These are phyloP conservation scores for Rotaria socialis DNA, from an alignment of 2,888 invertebrate genomes.

Conservation along the genomic window DNA sequence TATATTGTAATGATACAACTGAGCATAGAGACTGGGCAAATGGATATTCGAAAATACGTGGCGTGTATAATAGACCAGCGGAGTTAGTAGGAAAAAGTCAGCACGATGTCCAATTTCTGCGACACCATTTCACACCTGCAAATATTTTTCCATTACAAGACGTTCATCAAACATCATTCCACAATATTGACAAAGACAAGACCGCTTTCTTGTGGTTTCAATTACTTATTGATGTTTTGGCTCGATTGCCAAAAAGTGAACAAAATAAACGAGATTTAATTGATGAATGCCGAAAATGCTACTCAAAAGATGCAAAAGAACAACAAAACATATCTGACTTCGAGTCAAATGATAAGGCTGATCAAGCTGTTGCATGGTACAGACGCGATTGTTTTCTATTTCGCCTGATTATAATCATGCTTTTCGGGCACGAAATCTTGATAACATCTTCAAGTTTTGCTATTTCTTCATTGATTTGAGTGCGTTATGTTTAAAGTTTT, in stretches of 20 bases:
- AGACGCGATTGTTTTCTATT: neutral
- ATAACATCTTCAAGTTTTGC: neutral
- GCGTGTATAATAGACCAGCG: too few relatives aligned
- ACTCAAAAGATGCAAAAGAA: neutral
- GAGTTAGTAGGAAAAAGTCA: neutral
- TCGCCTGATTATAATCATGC: neutral
- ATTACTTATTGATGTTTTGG: neutral
- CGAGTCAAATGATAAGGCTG: too few relatives aligned
- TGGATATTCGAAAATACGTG: too few relatives aligned
- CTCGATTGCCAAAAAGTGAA: neutral
- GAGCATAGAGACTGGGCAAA: too few relatives aligned
- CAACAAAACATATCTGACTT: neutral
- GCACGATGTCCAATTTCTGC: neutral
- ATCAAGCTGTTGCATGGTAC: neutral
- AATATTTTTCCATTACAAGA: neutral
- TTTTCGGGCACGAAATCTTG: neutral
- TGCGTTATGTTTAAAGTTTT: neutral
- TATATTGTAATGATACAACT: too few relatives aligned
- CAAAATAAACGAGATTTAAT: neutral
- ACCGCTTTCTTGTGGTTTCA: neutral
- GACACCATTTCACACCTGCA: neutral
- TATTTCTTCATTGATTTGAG: neutral
- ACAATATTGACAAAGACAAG: neutral
- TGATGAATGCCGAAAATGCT: neutral
- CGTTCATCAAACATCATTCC: neutral